phyloP scores from a whole-genome alignment of 2,797 vertebrate species.

The Pipistrellus nathusii region DNA sequence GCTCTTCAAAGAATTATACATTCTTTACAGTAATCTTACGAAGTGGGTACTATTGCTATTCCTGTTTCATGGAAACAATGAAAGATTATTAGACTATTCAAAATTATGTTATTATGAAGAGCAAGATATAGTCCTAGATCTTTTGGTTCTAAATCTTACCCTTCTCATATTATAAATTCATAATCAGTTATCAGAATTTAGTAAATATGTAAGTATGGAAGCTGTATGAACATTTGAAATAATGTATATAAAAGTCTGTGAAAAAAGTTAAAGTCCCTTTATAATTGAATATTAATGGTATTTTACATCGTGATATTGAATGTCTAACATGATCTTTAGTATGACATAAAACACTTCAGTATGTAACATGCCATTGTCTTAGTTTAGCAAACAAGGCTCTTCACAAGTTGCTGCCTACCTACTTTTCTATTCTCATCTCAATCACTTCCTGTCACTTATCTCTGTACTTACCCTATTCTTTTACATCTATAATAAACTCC shows the following conservation, averaged over 20 bases:
- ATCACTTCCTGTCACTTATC: background rate
- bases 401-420: background rate
- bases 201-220: background rate
- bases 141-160: conserved; percentile 60
- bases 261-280: background rate
- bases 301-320: background rate
- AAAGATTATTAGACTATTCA: conserved; percentile 9
- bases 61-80: conserved; percentile 39
- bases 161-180: conserved; percentile 26
- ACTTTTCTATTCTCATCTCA: conserved; percentile 1
- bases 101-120: conserved; percentile 23
- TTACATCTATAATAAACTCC: background rate
- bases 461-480: background rate
- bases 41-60: conserved; percentile 3
- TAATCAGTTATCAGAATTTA: conserved; percentile 51
- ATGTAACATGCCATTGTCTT: conserved; percentile 8
- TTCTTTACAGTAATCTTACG: background rate
- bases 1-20: conserved; percentile 14
- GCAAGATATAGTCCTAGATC: conserved; percentile 2
- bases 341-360: background rate
- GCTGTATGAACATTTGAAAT: conserved; percentile 40
- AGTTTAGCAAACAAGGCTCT: background rate
- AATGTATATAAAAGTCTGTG: background rate
- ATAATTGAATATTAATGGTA: background rate
- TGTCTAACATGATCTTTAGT: background rate